Evolutionary conservation across 2,797 vertebrate genomes (phyloP), one percentile per base, ranked within the genome.

Genomic region (Gallinago stenura): DNA sequence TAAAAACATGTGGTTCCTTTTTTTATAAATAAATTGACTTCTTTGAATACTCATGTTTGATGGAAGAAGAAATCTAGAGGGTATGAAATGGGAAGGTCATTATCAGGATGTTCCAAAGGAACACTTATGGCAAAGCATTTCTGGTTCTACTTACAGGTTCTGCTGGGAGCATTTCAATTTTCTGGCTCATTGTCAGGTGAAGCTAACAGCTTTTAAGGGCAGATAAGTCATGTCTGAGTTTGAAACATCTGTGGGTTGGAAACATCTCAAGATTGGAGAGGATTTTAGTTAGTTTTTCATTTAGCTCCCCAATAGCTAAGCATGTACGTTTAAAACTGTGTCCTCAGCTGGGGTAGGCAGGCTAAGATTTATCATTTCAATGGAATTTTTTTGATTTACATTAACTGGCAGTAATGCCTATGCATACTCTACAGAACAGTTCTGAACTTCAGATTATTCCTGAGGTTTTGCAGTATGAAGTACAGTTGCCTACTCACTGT

Each of bases 151-250:
- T 73, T 77, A 57, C 31, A 90, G 71, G 43, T 95, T 84, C 77
- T 95, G 78, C 85, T 79, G 80, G 61, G 62, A 96, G 62, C 31
- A 69, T 81, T 95, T 87, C 41, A 81, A 87, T 93, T 96, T 90
- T 93, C 85, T 94, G 82, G 84, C 66, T 97, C 77, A 50, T 46
- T 93, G 83, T 90, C 83, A 91, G 70, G 60, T 77, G 72, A 93
- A 83, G 82, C 50, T 78, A 95, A 84, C 6, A 22, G 58, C 31
- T 90, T 96, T 92, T 90, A 90, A 93, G 82, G 43, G 73, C 66
- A 71, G 26, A 17, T 53, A 95, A 86, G 54, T 88, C 56, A 86
- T 9, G 73, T 43, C 48, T 41, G 50, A 72, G 24, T 84, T 82
- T 56, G 62, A 83, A 62, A 76, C 66, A n/a, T 39, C 57, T 11